phyloP scores from a whole-genome alignment of 2,797 vertebrate species.

The Helicolenus hilgendorfi region DNA sequence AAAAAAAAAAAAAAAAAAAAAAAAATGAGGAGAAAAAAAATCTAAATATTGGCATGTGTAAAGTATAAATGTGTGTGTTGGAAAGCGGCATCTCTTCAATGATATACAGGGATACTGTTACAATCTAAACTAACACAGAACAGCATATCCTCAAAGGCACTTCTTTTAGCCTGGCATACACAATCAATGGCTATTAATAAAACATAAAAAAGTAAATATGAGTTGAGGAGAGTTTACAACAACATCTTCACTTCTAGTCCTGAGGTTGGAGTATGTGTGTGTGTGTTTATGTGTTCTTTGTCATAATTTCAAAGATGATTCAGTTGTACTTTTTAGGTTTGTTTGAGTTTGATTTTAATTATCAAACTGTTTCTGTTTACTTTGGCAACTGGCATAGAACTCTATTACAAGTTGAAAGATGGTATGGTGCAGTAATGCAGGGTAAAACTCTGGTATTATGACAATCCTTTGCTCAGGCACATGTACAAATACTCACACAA shows the following conservation, averaged over 20 bases:
- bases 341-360: background rate
- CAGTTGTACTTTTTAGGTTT: background rate
- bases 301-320: background rate
- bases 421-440: background rate
- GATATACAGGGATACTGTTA: slow-evolving; percentile 25
- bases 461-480: slow-evolving; percentile 25
- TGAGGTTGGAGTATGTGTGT: slow-evolving; percentile 33
- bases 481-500: background rate
- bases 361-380: slow-evolving; percentile 22
- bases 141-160: slow-evolving; percentile 57
- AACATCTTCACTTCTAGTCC: slow-evolving; percentile 64
- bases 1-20: too few species aligned
- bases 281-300: background rate
- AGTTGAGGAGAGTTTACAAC: slow-evolving; percentile 66
- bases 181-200: slow-evolving; percentile 66
- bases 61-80: background rate
- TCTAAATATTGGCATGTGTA: slow-evolving; percentile 22
- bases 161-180: slow-evolving; percentile 54
- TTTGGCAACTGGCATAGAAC: slow-evolving; percentile 65
- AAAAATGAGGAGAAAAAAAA: background rate
- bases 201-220: slow-evolving; percentile 67
- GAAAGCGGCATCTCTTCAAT: slow-evolving; percentile 10
- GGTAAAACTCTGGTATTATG: slow-evolving; percentile 24
- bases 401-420: background rate
- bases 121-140: slow-evolving; percentile 28